phyloP scores from a whole-genome alignment of 2,888 invertebrate genomes.

The Agrochola circellaris region DNA sequence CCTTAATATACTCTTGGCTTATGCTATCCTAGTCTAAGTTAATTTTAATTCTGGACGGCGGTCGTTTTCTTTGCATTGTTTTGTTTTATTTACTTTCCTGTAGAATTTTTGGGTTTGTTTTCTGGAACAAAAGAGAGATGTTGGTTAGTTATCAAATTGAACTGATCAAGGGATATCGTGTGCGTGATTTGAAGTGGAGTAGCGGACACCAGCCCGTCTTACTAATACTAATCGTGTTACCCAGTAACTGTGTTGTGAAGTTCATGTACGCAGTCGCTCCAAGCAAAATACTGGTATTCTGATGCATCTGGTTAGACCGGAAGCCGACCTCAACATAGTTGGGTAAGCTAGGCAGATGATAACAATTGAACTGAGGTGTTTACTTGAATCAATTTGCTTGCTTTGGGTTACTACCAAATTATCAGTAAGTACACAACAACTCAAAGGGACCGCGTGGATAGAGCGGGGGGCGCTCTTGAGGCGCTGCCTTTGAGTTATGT shows the following conservation, averaged over 20 bases:
- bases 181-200: neutral
- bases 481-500: too few species aligned
- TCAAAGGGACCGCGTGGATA: too few species aligned
- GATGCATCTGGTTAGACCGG: neutral
- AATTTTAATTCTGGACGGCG: slow-evolving; percentile 82
- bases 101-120: slow-evolving; percentile 53
- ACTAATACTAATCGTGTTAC: neutral
- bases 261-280: neutral
- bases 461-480: too few species aligned
- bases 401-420: too few species aligned
- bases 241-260: neutral
- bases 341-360: neutral
- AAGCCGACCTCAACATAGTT: neutral
- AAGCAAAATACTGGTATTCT: neutral
- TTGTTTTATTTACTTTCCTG: slow-evolving; percentile 67
- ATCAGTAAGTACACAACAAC: too few species aligned
- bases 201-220: too few species aligned
- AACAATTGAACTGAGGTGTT: neutral
- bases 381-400: too few species aligned
- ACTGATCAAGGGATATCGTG: neutral
- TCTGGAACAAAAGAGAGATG: slow-evolving; percentile 77
- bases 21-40: slow-evolving; percentile 56
- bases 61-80: slow-evolving; percentile 81
- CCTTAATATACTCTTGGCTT: slow-evolving; percentile 55
- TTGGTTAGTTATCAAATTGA: neutral